These are phyloP conservation scores for Hemistola chrysoprasaria DNA, from an alignment of 2,888 invertebrate species.

Conservation along the genomic window DNA sequence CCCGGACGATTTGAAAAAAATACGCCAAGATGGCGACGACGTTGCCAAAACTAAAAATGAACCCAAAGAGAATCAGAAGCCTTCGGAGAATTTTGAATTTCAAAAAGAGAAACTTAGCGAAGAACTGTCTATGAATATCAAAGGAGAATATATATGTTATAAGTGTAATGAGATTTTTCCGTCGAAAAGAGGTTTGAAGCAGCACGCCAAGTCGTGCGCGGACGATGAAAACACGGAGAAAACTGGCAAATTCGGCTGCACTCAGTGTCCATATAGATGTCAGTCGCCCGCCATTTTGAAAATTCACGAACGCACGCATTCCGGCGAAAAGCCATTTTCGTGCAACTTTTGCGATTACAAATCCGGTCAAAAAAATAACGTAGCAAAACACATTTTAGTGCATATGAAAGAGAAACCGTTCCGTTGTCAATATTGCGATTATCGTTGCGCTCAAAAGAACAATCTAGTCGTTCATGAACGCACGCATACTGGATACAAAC, in stretches of 20 bases:
- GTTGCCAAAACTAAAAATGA: slow-evolving; percentile 52
- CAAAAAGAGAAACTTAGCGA: slow-evolving; percentile 54
- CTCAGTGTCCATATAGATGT: slow-evolving; percentile 70
- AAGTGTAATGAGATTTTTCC: slow-evolving; percentile 66
- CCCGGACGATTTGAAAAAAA: slow-evolving; percentile 58
- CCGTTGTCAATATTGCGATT: slow-evolving; percentile 75
- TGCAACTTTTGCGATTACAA: slow-evolving; percentile 77
- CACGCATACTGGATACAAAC: slow-evolving; percentile 77
- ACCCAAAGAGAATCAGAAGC: slow-evolving; percentile 69
- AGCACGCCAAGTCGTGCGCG: slow-evolving; percentile 58
- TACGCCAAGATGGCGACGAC: slow-evolving; percentile 39
- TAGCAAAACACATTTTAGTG: slow-evolving; percentile 75
- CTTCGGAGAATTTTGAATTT: slow-evolving; percentile 55
- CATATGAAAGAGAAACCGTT: slow-evolving; percentile 80
- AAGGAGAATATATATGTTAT: slow-evolving; percentile 67
- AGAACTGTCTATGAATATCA: slow-evolving; percentile 59
- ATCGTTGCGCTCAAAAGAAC: slow-evolving; percentile 75
- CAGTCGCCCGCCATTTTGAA: slow-evolving; percentile 77
- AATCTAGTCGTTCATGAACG: slow-evolving; percentile 76
- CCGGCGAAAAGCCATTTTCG: slow-evolving; percentile 73
- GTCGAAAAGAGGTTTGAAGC: slow-evolving; percentile 63
- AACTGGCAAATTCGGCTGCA: slow-evolving; percentile 64
- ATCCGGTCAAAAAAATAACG: slow-evolving; percentile 77
- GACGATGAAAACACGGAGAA: slow-evolving; percentile 50
- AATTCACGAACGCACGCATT: slow-evolving; percentile 74